Evolutionary conservation across 2,113 vertebrate genomes (phyloP).

Genomic region (Upupa epops): DNA sequence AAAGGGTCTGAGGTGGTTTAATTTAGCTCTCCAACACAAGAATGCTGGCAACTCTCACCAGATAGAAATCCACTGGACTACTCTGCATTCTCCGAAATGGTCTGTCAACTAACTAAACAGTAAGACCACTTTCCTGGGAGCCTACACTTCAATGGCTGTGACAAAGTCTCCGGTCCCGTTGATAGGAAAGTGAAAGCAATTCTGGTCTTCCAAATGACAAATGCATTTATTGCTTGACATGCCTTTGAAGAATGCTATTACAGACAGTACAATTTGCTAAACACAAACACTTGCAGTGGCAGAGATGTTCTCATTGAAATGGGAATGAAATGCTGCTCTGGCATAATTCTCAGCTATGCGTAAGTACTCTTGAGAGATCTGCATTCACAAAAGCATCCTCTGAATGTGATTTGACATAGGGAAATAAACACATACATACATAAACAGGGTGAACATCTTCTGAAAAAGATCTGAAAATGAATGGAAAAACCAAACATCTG

Average conservation of each 20-base stretch:
- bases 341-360: background rate
- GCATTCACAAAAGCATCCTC: background rate
- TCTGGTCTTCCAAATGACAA: background rate
- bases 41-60: background rate
- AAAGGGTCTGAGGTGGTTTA: background rate
- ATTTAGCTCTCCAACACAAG: background rate
- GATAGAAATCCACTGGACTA: background rate
- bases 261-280: background rate
- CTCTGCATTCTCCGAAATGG: background rate
- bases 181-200: background rate
- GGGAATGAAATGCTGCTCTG: background rate
- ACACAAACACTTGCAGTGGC: background rate
- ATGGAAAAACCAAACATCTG: background rate
- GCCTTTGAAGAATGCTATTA: background rate
- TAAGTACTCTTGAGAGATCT: background rate
- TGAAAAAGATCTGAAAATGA: background rate
- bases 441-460: background rate
- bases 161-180: background rate
- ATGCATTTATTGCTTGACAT: background rate
- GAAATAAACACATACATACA: background rate
- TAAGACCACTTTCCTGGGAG: background rate
- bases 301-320: background rate
- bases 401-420: background rate
- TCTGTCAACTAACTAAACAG: background rate
- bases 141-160: background rate